phyloP scores from a whole-genome alignment of 2,797 vertebrate species.

The Macrochelys suwanniensis region DNA sequence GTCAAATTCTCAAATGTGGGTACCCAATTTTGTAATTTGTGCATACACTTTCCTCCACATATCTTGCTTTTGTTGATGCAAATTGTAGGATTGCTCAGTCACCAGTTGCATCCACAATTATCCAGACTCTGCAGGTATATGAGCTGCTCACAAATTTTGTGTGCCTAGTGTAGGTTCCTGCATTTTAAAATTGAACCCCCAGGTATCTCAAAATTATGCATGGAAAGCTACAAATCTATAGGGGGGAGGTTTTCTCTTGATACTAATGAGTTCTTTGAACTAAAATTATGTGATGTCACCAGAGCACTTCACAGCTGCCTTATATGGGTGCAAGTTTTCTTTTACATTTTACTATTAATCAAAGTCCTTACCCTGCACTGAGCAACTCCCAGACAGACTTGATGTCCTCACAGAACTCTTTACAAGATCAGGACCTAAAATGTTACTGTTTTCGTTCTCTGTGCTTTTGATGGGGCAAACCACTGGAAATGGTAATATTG shows the following conservation, averaged over 20 bases:
- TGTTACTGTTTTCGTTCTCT: not conserved
- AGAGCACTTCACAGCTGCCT: not conserved
- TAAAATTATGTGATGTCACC: not conserved
- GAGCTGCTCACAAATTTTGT: not conserved
- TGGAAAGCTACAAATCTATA: not conserved
- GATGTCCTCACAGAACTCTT: not conserved
- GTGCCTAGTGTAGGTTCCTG: not conserved
- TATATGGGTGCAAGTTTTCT: not conserved
- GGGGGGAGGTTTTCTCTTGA: not conserved
- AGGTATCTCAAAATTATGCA: not conserved
- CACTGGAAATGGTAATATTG: not conserved
- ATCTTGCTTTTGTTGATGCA: not conserved
- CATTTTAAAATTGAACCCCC: not conserved
- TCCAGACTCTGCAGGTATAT: not conserved
- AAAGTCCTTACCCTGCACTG: not conserved
- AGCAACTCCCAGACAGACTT: not conserved
- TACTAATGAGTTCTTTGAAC: not conserved
- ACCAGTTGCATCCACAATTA: not conserved
- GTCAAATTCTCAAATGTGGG: not conserved
- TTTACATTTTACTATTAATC: not conserved
- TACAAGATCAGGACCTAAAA: not conserved
- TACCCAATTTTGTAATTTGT: not conserved
- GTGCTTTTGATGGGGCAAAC: not conserved
- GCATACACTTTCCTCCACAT: not conserved
- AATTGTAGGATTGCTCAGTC: not conserved